A percentile compares a stretch with the other conserved stretches of the same genome.
Conservation (phyloP, 2,888 invertebrate species). For the Dione vanillae region DNA sequence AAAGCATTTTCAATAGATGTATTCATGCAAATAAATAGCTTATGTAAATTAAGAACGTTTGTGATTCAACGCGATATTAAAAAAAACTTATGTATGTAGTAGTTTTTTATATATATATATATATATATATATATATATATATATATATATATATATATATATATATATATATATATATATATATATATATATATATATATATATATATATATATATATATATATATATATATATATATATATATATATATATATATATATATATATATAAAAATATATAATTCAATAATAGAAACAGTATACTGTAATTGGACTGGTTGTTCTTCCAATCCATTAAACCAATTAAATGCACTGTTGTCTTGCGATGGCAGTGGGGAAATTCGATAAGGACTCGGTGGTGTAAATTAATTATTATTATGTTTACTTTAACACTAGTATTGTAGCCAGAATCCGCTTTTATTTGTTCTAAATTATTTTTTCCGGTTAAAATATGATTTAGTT, state of each 20-base stretch:
- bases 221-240: too few relatives aligned
- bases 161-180: too few relatives aligned
- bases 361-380: conserved; percentile 3
- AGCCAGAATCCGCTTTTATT: not conserved
- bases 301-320: conserved; percentile 16
- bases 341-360: conserved; percentile 23
- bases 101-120: too few relatives aligned
- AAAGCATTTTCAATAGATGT: conserved; percentile 22
- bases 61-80: not conserved
- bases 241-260: too few relatives aligned
- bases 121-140: too few relatives aligned
- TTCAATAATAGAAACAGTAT: conserved; percentile 1
- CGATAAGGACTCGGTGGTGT: conserved; percentile 5
- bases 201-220: too few relatives aligned
- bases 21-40: conserved; percentile 21
- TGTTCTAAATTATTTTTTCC: too few relatives aligned
- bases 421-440: not conserved
- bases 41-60: conserved; percentile 14
- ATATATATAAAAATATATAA: not conserved
- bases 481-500: too few relatives aligned
- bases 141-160: too few relatives aligned
- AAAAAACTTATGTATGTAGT: too few relatives aligned
- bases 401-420: conserved; percentile 8
- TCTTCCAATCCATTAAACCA: conserved; percentile 21
- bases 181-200: too few relatives aligned